Conservation (phyloP, 2,113 vertebrate genomes). For the Nicator chloris region DNA sequence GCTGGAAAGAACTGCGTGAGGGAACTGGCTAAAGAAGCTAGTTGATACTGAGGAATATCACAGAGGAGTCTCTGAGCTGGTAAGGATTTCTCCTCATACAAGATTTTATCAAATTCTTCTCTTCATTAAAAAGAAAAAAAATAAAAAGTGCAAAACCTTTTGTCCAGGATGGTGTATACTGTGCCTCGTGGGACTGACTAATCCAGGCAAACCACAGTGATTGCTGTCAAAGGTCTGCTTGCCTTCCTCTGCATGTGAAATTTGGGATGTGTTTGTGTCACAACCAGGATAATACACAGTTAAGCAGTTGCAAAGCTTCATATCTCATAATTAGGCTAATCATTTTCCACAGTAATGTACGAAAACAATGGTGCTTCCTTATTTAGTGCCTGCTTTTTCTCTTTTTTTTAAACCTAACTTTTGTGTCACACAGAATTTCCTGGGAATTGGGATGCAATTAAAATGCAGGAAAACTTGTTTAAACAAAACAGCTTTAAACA, state of each 20-base stretch:
- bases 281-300: background rate
- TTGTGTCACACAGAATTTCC: background rate
- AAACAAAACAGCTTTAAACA: background rate
- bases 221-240: background rate
- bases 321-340: background rate
- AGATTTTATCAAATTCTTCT: background rate
- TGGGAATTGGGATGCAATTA: background rate
- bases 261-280: background rate
- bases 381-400: background rate
- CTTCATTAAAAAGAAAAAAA: too few relatives aligned
- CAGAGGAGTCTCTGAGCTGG: background rate
- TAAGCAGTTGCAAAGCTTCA: background rate
- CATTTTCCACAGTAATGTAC: background rate
- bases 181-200: background rate
- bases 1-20: background rate
- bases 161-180: background rate
- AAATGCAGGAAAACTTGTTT: background rate
- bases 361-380: background rate
- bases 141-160: background rate
- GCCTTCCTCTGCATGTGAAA: background rate
- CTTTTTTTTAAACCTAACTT: background rate
- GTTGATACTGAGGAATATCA: background rate
- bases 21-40: background rate
- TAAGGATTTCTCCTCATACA: accelerated
- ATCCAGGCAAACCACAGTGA: too few relatives aligned